These are phyloP conservation scores for Eustalomyia histrio DNA, from an alignment of 2,888 invertebrate species.

Conservation along the genomic window DNA sequence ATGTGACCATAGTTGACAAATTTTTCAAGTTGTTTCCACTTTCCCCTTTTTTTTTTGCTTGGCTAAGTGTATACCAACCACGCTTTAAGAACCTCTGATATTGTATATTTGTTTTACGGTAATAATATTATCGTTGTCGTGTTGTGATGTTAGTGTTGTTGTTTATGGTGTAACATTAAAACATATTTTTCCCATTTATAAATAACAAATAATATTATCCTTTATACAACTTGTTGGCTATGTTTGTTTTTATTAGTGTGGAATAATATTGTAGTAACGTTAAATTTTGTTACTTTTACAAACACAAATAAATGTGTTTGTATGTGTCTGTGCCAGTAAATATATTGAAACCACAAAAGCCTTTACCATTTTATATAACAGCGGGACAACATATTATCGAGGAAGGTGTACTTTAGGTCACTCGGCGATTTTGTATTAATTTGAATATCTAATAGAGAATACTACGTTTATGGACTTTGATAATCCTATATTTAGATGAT, in stretches of 20 bases:
- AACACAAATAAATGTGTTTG: neutral
- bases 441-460: too few relatives aligned
- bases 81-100: too few relatives aligned
- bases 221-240: slow-evolving; percentile 53
- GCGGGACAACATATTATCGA: slow-evolving; percentile 34
- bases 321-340: slow-evolving; percentile 10
- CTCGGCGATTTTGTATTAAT: too few relatives aligned
- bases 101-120: neutral
- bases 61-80: too few relatives aligned
- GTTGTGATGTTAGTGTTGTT: neutral
- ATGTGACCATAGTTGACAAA: too few relatives aligned
- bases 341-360: slow-evolving; percentile 49
- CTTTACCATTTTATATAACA: slow-evolving; percentile 51
- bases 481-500: too few relatives aligned
- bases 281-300: slow-evolving; percentile 22
- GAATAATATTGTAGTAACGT: slow-evolving; percentile 38
- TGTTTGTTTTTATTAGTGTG: slow-evolving; percentile 30
- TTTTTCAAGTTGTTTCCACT: too few relatives aligned
- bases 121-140: neutral
- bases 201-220: slow-evolving; percentile 59
- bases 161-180: slow-evolving; percentile 54
- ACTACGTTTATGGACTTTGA: too few relatives aligned
- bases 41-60: too few relatives aligned
- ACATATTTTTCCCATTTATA: slow-evolving; percentile 58
- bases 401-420: slow-evolving; percentile 25